Base-by-base conservation (phyloP, 2,797 vertebrate genomes). In the Myotis planiceps region DNA sequence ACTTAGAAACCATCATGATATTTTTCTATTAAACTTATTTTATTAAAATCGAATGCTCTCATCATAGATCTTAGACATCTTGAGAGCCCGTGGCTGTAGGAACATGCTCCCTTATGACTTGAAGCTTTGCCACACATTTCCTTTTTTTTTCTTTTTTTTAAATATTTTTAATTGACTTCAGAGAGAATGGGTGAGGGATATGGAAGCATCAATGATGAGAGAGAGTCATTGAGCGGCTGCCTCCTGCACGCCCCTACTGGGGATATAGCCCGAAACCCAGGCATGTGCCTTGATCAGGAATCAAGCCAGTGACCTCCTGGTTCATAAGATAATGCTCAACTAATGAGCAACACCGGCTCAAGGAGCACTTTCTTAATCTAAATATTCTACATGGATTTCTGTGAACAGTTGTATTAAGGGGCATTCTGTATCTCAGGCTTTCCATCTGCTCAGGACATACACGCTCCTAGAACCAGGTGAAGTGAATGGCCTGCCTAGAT, bases 21-120 rank as follows among this genome's bases (percentile, higher is more conserved):
- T 55, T 69, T 81, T 93, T 86, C 1, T 25, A 25, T 75, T 89
- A 74, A 94, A 47, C 4, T 34, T 69, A 74, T 65, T 86, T 93
- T 81, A 55, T n/a, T 37, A 16, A 79, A 49, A 78, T 53, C 0
- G 0, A 76, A 45, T 34, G 23, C 2, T 65, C 2, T 60, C 58
- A 60, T 60, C 58, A 12, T 37, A 90, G 71, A 58, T 58, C 65
- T 68, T 71, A 21, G 21, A n/a, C 29, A 89, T 6, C 66, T 69
- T 6, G 47, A 71, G 37, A 66, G 2, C 21, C 21, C 21, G 9
- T 1, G 23, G 15, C 4, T 21, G 0, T 60, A 29, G 15, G 55
- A 51, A 63, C 16, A 7, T 39, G 15, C 1, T 60, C 5, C 27
- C n/a, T 92, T 45, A 29, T 12, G 37, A 74, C 5, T 69, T 42